These are phyloP conservation scores for Diaprepes abbreviatus DNA, from an alignment of 2,888 invertebrate genomes.

Conservation along the genomic window DNA sequence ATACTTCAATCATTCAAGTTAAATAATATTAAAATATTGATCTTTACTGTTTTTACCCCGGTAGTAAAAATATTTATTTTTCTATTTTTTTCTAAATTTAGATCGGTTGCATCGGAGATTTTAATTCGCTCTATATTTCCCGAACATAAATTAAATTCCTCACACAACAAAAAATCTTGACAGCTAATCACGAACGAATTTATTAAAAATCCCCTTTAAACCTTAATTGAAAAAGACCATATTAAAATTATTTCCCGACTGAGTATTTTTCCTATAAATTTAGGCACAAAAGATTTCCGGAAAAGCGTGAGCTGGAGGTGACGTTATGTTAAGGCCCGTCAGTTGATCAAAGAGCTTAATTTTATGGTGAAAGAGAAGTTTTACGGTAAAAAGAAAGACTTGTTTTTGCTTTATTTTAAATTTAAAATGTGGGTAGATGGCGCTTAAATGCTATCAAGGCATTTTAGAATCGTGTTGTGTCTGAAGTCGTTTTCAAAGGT, in stretches of 20 bases:
- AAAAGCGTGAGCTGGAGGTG: constrained; percentile 53
- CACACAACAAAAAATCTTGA: constrained; percentile 1
- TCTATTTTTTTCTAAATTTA: background rate
- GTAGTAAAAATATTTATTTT: too few relatives aligned
- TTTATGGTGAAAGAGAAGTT: constrained; percentile 23
- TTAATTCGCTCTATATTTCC: background rate
- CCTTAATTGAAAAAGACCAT: constrained; percentile 60
- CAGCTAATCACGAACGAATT: constrained; percentile 25
- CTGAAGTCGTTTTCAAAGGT: too few relatives aligned
- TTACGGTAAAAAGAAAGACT: constrained; percentile 6
- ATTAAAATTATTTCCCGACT: constrained; percentile 61
- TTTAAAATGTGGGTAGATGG: background rate
- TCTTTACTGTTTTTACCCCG: too few relatives aligned
- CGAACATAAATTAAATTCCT: background rate
- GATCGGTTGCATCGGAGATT: background rate
- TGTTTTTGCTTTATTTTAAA: constrained; percentile 4
- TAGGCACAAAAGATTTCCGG: constrained; percentile 53
- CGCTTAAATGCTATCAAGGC: background rate
- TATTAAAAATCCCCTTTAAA: constrained; percentile 43
- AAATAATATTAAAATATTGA: too few relatives aligned
- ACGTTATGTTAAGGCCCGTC: constrained; percentile 52
- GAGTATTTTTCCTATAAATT: constrained; percentile 50
- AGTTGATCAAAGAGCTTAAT: constrained; percentile 59
- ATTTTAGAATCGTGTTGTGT: too few relatives aligned
- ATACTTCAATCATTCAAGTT: too few relatives aligned